Conservation (phyloP, 2,888 invertebrate genomes). For the Chrysodeixis includens region DNA sequence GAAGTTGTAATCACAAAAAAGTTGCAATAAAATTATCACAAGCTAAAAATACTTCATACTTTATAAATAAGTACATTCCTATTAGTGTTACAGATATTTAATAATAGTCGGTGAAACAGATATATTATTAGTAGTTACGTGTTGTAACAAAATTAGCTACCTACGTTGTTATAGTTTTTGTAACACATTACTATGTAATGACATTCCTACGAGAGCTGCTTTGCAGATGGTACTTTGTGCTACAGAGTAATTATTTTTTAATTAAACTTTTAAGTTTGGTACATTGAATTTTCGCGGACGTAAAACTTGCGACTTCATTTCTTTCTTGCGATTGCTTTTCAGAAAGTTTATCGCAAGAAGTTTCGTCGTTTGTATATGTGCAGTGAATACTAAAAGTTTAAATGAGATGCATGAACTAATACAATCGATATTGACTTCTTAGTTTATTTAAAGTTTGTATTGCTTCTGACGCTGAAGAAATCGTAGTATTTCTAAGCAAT, state of each 20-base stretch:
- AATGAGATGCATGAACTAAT: slow-evolving; percentile 42
- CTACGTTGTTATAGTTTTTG: slow-evolving; percentile 40
- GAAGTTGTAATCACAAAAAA: slow-evolving; percentile 8
- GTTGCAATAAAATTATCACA: slow-evolving; percentile 12
- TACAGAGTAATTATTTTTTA: slow-evolving; percentile 23
- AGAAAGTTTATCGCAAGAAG: slow-evolving; percentile 42
- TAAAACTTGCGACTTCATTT: slow-evolving; percentile 28
- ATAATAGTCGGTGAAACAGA: slow-evolving; percentile 44
- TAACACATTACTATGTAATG: slow-evolving; percentile 27
- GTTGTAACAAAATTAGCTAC: slow-evolving; percentile 51
- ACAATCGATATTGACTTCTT: slow-evolving; percentile 19
- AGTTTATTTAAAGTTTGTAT: slow-evolving; percentile 10
- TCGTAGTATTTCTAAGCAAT: not conserved
- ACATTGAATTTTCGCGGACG: slow-evolving; percentile 17
- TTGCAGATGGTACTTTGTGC: slow-evolving; percentile 23
- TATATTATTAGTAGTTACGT: slow-evolving; percentile 47
- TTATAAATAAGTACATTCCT: slow-evolving; percentile 32
- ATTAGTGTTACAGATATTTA: slow-evolving; percentile 32
- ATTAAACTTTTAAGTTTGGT: slow-evolving; percentile 22
- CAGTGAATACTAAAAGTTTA: slow-evolving; percentile 37
- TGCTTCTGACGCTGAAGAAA: not conserved
- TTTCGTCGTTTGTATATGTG: slow-evolving; percentile 30
- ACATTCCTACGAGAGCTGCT: slow-evolving; percentile 22
- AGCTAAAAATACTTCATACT: slow-evolving; percentile 28
- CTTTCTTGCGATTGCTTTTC: slow-evolving; percentile 25